phyloP scores from a whole-genome alignment of 2,113 vertebrate species.

The Alethe castanea region DNA sequence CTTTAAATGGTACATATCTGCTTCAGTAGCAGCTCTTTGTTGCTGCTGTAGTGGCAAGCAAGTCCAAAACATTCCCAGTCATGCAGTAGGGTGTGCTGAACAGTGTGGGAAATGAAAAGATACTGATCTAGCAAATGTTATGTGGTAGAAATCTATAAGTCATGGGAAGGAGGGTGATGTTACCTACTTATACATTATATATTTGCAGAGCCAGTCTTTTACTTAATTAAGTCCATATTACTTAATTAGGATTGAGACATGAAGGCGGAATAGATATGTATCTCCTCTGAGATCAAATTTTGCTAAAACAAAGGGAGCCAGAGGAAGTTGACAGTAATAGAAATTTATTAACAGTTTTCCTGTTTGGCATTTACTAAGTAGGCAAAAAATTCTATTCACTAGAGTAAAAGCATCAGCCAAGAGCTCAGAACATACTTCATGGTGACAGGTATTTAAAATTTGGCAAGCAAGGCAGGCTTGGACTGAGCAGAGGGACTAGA shows the following conservation, averaged over 20 bases:
- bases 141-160: background rate
- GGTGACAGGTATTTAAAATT: constrained; percentile 34
- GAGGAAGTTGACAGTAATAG: background rate
- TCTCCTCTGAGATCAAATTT: constrained; percentile 14
- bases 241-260: background rate
- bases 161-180: background rate
- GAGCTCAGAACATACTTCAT: background rate
- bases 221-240: constrained; percentile 8
- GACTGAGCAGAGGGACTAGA: background rate
- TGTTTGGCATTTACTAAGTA: background rate
- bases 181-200: background rate
- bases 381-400: constrained; percentile 16
- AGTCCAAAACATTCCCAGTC: background rate
- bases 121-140: background rate
- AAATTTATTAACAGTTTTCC: constrained; percentile 26
- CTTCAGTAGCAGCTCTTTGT: background rate
- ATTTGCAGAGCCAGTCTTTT: background rate
- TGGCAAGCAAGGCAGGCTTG: constrained; percentile 4
- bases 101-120: background rate
- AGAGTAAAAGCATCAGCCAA: background rate
- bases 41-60: background rate
- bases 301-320: constrained; percentile 6
- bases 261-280: background rate
- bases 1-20: background rate
- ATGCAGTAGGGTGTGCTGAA: background rate